These are phyloP conservation scores for Antechinus stuartii DNA, from an alignment of 2,113 vertebrate genomes.

Conservation along the genomic window DNA sequence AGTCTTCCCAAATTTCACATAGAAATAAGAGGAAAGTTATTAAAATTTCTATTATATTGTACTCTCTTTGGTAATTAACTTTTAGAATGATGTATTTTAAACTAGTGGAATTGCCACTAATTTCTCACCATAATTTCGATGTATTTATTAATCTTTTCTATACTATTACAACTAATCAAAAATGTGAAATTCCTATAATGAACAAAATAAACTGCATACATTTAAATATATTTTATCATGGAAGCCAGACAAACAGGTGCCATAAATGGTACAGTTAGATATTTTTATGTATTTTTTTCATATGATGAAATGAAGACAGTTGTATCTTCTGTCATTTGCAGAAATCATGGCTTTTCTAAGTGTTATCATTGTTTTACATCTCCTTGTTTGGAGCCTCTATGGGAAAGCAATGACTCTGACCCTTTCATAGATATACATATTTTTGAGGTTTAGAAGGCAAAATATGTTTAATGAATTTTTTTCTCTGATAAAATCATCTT, in stretches of 20 bases:
- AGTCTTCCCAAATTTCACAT: no score
- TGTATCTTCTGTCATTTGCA: neutral
- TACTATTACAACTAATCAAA: neutral
- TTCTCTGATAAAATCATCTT: neutral
- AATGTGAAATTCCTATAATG: neutral
- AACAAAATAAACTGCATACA: neutral
- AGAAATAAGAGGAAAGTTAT: no score
- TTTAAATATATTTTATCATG: neutral
- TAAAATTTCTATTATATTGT: no score
- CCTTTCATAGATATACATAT: slow-evolving; percentile 6
- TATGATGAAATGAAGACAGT: neutral
- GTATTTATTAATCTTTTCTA: no score
- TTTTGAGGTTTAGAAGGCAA: neutral
- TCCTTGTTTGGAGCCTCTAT: neutral
- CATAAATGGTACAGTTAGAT: slow-evolving; percentile 24
- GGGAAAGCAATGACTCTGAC: neutral
- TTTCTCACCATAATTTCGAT: no score
- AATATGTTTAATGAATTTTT: neutral
- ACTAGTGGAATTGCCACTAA: no score
- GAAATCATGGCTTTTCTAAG: neutral
- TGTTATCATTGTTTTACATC: neutral
- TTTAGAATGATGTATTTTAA: no score
- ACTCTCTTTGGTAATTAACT: no score
- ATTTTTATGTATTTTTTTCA: neutral
- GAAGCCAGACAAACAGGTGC: neutral